Evolutionary conservation across 2,113 vertebrate species (phyloP).

Genomic region (Notarius quadriscutis): DNA sequence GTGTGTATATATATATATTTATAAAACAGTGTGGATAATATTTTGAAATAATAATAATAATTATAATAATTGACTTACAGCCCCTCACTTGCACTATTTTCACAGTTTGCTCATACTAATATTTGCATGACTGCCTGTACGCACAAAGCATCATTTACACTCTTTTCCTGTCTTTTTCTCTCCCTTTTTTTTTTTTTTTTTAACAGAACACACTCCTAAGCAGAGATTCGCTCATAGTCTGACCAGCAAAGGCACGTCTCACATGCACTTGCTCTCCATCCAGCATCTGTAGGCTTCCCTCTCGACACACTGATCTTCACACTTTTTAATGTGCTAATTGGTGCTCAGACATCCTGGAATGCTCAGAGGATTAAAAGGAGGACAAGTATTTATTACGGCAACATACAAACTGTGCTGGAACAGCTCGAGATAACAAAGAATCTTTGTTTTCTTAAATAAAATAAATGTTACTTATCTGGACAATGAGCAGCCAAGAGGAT

Average conservation of each 20-base stretch:
- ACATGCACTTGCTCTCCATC: conserved; percentile 8
- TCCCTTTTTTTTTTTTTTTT: conserved; percentile 13
- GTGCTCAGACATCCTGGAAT: not conserved
- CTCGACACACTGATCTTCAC: not conserved
- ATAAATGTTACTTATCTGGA: not conserved
- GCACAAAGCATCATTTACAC: conserved; percentile 32
- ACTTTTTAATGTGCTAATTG: not conserved
- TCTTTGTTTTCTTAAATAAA: not conserved
- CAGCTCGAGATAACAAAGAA: not conserved
- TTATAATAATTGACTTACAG: conserved; percentile 19
- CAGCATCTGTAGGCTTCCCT: conserved; percentile 6
- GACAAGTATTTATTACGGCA: not conserved
- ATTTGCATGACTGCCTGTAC: conserved; percentile 22
- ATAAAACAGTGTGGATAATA: not conserved
- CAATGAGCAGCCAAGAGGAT: not conserved
- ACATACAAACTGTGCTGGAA: not conserved
- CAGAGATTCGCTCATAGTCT: conserved; percentile 76
- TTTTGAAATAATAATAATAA: not conserved
- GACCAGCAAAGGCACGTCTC: conserved; percentile 46
- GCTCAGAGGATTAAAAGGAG: conserved; percentile 3
- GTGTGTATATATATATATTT: too few species aligned
- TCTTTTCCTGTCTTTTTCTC: conserved; percentile 32
- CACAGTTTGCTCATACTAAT: conserved; percentile 23
- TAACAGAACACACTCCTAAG: conserved; percentile 73
- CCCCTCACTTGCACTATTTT: not conserved